Evolutionary conservation across 2,888 invertebrate genomes (phyloP).

Genomic region (Meloe dianella): DNA sequence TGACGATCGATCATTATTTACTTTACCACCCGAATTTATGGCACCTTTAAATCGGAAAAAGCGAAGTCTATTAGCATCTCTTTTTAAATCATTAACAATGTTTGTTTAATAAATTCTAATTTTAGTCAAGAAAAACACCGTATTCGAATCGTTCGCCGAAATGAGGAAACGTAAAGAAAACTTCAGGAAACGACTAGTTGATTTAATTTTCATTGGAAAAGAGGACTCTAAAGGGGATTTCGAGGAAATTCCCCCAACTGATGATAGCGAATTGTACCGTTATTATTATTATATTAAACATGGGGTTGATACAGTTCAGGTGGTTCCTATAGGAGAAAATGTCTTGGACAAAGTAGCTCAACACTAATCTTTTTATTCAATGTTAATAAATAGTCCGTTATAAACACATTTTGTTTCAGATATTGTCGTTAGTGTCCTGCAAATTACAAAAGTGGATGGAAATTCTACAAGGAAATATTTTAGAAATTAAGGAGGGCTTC

Average conservation of each 20-base stretch:
- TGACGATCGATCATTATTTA: conserved; percentile 65
- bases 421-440: conserved; percentile 69
- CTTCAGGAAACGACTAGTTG: conserved; percentile 80
- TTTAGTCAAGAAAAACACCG: conserved; percentile 59
- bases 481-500: conserved; percentile 86
- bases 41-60: conserved; percentile 54
- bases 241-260: conserved; percentile 64
- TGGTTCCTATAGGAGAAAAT: conserved; percentile 79
- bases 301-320: conserved; percentile 89
- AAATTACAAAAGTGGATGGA: conserved; percentile 69
- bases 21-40: conserved; percentile 68
- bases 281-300: conserved; percentile 91
- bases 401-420: conserved; percentile 55
- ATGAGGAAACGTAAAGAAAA: conserved; percentile 79
- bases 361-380: fast-evolving
- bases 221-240: conserved; percentile 60
- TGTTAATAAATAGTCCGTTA: background rate
- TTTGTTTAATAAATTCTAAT: background rate
- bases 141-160: conserved; percentile 68
- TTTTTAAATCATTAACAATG: background rate
- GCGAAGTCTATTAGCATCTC: conserved; percentile 47
- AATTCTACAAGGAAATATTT: conserved; percentile 67
- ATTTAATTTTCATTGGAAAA: conserved; percentile 70
- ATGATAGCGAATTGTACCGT: conserved; percentile 74
- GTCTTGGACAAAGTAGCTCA: conserved; percentile 67